phyloP scores from a whole-genome alignment of 1,140 invertebrate species.

The Aphelenchoides besseyi region DNA sequence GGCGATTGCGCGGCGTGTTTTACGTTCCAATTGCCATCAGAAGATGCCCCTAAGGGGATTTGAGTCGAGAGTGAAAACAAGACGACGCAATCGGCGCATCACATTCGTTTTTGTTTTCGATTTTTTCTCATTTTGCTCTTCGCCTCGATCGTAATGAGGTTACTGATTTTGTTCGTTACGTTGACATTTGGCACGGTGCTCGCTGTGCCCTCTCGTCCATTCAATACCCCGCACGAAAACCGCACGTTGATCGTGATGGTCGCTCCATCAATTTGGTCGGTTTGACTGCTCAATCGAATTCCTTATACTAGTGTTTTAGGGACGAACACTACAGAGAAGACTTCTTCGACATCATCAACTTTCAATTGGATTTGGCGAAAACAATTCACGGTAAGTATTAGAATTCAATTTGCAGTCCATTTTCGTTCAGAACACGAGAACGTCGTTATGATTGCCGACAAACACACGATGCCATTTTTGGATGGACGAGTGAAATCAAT shows the following conservation, averaged over 20 bases:
- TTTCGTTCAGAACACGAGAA: slow-evolving; percentile 54
- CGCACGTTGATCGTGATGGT: slow-evolving; percentile 50
- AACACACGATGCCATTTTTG: slow-evolving; percentile 55
- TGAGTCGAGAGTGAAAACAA: too few relatives aligned
- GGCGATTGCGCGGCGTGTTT: too few relatives aligned
- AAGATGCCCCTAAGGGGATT: too few relatives aligned
- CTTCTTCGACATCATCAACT: slow-evolving; percentile 51
- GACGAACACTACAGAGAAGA: slow-evolving; percentile 53
- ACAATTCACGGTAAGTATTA: slow-evolving; percentile 45
- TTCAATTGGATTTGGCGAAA: slow-evolving; percentile 52
- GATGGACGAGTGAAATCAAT: slow-evolving; percentile 44
- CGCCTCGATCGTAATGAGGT: too few relatives aligned
- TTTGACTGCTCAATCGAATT: neutral
- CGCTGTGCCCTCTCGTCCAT: too few relatives aligned
- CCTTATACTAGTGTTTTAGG: slow-evolving; percentile 29
- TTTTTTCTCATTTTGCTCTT: too few relatives aligned
- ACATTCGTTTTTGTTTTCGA: too few relatives aligned
- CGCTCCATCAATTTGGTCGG: slow-evolving; percentile 53
- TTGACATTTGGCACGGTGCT: too few relatives aligned
- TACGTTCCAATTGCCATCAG: too few relatives aligned
- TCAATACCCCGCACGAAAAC: slow-evolving; percentile 40
- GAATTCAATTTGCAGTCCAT: neutral
- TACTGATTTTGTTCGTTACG: too few relatives aligned
- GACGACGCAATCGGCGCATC: too few relatives aligned
- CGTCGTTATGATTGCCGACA: slow-evolving; percentile 52